These are phyloP conservation scores for Umimayanthus kanabou DNA, from an alignment of 92 coral and sea anemone genomes.

Conservation along the genomic window DNA sequence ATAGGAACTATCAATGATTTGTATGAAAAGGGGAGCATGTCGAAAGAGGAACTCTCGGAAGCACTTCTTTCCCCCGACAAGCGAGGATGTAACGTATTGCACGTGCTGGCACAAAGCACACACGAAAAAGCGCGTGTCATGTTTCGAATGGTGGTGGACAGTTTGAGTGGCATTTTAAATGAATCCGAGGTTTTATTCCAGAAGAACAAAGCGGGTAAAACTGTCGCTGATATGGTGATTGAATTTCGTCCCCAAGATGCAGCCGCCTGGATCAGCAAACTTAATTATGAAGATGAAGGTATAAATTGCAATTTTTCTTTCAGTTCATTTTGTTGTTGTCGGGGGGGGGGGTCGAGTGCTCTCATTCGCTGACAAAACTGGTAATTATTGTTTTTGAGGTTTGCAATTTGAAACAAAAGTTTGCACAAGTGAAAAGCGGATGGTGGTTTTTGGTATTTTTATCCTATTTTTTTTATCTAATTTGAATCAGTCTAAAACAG, in stretches of 20 bases:
- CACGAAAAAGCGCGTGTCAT: slow-evolving; percentile 38
- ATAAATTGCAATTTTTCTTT: neutral
- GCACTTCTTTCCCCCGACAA: slow-evolving; percentile 14
- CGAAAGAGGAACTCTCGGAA: slow-evolving; percentile 17
- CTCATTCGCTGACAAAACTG: neutral
- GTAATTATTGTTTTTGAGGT: neutral
- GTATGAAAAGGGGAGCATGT: slow-evolving; percentile 31
- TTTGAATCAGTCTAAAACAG: no score
- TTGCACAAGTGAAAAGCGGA: no score
- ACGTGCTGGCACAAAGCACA: slow-evolving; percentile 43
- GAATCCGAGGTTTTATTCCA: slow-evolving; percentile 16
- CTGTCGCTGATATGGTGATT: slow-evolving; percentile 26
- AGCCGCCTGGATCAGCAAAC: slow-evolving; percentile 24
- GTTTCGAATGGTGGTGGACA: slow-evolving; percentile 31
- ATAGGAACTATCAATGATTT: neutral
- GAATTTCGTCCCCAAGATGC: slow-evolving; percentile 27
- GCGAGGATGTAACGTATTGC: slow-evolving; percentile 7
- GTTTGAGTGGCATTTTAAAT: neutral
- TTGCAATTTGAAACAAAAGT: no score
- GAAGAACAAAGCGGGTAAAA: slow-evolving; percentile 45
- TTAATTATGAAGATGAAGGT: slow-evolving; percentile 33
- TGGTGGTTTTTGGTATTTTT: no score
- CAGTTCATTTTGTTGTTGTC: no score
- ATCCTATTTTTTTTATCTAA: no score
- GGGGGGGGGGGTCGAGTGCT: neutral